Evolutionary conservation across 2,888 invertebrate genomes (phyloP).

Genomic region (Asteroscopus sphinx): DNA sequence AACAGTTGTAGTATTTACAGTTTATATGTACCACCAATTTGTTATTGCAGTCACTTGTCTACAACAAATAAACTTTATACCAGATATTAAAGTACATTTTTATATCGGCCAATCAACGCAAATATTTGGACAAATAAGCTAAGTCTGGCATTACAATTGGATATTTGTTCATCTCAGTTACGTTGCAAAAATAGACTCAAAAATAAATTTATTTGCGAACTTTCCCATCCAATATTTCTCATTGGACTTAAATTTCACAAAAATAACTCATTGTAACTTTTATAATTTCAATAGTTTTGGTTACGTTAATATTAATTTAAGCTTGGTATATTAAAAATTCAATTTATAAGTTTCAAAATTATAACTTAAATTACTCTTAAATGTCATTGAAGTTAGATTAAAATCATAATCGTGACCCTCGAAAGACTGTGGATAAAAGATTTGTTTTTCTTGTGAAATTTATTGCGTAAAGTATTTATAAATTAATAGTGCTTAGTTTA

Average conservation of each 20-base stretch:
- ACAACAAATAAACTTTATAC: no score
- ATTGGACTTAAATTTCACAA: constrained; percentile 15
- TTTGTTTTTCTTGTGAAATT: neutral
- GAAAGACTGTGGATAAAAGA: neutral
- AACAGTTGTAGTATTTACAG: no score
- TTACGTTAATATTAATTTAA: constrained; percentile 33
- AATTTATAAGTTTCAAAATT: constrained; percentile 29
- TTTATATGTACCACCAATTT: neutral
- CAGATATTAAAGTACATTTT: no score
- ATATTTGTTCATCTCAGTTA: neutral
- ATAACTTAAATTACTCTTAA: constrained; percentile 22
- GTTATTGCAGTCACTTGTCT: constrained; percentile 1
- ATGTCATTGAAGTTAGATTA: constrained; percentile 22
- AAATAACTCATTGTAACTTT: constrained; percentile 41
- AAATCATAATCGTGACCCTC: constrained; percentile 3
- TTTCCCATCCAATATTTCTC: constrained; percentile 18
- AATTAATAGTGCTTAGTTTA: neutral
- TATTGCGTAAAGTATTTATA: neutral
- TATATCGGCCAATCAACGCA: no score
- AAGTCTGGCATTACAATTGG: neutral
- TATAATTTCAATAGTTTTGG: constrained; percentile 34
- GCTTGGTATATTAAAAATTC: constrained; percentile 13
- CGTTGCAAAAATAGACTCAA: neutral
- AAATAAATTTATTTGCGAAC: constrained; percentile 33
- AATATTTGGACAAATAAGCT: no score